Evolutionary conservation across 1,140 invertebrate species (phyloP).

Genomic region (Zaprionus ornatus): DNA sequence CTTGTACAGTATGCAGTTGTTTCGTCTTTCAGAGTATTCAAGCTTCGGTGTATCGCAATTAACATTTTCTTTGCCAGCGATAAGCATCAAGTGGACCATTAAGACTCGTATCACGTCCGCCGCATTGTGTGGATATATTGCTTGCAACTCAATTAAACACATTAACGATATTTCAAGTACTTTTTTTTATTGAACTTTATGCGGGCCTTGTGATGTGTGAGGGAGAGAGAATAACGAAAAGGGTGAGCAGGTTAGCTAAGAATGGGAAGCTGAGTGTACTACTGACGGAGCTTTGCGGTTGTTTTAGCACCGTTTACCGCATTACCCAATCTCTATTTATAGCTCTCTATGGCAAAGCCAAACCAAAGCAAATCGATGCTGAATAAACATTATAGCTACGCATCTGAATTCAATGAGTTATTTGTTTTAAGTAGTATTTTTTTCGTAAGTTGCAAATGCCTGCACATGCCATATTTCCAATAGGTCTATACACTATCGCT

Average conservation of each 20-base stretch:
- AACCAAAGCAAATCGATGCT: slow-evolving; percentile 1
- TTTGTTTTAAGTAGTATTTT: neutral
- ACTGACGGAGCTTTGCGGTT: slow-evolving; percentile 11
- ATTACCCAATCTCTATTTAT: slow-evolving; percentile 50
- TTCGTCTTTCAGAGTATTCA: neutral
- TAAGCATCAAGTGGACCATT: slow-evolving; percentile 13
- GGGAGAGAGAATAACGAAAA: neutral
- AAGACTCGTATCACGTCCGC: slow-evolving; percentile 15
- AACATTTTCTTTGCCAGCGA: neutral
- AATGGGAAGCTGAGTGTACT: neutral
- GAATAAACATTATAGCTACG: slow-evolving; percentile 6
- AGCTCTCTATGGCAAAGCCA: slow-evolving; percentile 1
- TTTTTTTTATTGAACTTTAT: slow-evolving; percentile 5
- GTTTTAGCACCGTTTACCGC: neutral
- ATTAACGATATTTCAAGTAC: slow-evolving; percentile 21
- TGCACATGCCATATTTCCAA: neutral
- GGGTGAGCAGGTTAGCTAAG: neutral
- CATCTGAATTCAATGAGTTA: slow-evolving; percentile 23
- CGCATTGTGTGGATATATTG: slow-evolving; percentile 10
- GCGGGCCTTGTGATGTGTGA: neutral
- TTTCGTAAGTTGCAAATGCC: neutral
- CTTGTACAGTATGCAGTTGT: neutral
- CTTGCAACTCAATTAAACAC: slow-evolving; percentile 35
- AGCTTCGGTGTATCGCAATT: neutral
- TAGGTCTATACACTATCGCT: neutral